These are phyloP conservation scores for Parasteatoda tepidariorum DNA, from an alignment of 1,140 invertebrate genomes.

Conservation along the genomic window DNA sequence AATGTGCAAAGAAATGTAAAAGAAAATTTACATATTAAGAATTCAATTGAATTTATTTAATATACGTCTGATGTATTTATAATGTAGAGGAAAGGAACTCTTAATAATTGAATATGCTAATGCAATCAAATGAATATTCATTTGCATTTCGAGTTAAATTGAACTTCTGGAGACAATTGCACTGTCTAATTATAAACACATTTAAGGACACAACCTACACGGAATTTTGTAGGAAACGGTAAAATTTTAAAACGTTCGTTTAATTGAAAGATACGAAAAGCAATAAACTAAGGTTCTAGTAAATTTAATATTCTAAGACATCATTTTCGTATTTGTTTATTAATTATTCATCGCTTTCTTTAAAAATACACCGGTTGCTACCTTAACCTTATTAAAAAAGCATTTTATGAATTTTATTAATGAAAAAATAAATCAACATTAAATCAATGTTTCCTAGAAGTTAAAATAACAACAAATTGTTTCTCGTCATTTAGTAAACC, in stretches of 20 bases:
- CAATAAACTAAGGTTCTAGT: not conserved
- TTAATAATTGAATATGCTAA: not conserved
- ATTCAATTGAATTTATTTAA: not conserved
- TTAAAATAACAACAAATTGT: not conserved
- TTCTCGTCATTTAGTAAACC: no score
- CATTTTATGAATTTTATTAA: not conserved
- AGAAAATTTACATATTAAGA: not conserved
- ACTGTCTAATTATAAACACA: not conserved
- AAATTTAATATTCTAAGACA: not conserved
- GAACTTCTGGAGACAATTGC: not conserved
- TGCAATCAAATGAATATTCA: not conserved
- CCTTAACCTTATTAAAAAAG: not conserved
- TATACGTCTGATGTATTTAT: no score
- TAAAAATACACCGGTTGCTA: not conserved
- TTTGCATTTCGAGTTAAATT: not conserved
- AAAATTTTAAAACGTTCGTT: not conserved
- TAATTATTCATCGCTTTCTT: not conserved
- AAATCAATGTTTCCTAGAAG: not conserved
- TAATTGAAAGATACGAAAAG: not conserved
- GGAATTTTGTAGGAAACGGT: not conserved
- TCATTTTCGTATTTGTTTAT: not conserved
- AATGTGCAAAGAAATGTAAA: not conserved
- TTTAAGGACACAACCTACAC: not conserved
- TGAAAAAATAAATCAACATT: not conserved
- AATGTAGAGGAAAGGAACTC: no score